A percentile compares a stretch with the other conserved stretches of the same genome.
phyloP scores from a whole-genome alignment of 2,797 vertebrate genomes.

The Tolypeutes matacus region DNA sequence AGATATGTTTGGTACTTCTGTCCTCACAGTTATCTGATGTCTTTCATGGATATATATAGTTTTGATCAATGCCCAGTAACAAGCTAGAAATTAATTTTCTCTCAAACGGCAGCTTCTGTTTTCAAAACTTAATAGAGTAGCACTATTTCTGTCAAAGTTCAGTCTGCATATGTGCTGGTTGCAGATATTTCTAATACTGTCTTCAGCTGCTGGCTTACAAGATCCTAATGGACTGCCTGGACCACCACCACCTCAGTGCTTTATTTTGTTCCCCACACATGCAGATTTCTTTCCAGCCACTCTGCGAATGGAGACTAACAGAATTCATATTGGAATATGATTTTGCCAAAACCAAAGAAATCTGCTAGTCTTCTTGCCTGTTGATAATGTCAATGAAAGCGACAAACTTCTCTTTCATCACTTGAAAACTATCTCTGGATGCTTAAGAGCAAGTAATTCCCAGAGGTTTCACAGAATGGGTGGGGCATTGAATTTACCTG shows the following conservation, averaged over 20 bases:
- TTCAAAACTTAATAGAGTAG: neutral
- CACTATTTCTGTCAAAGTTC: neutral
- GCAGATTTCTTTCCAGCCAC: neutral
- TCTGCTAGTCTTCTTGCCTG: neutral
- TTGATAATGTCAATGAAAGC: neutral
- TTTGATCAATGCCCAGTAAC: neutral
- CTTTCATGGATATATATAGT: neutral
- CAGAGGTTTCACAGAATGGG: neutral
- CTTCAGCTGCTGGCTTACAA: neutral
- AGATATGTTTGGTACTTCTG: neutral
- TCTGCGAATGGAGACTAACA: neutral
- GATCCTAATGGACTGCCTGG: neutral
- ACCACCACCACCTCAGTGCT: neutral
- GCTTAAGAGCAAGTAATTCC: neutral
- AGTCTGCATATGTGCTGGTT: neutral
- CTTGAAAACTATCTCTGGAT: neutral
- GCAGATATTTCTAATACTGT: neutral
- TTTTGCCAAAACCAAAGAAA: neutral
- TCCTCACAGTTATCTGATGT: neutral
- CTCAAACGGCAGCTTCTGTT: neutral
- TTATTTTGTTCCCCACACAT: neutral
- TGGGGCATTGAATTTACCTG: neutral
- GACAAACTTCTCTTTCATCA: neutral
- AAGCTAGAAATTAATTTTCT: neutral
- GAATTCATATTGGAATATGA: neutral